Conservation (phyloP, 1,140 invertebrate species). For the Olivierus martensii region DNA sequence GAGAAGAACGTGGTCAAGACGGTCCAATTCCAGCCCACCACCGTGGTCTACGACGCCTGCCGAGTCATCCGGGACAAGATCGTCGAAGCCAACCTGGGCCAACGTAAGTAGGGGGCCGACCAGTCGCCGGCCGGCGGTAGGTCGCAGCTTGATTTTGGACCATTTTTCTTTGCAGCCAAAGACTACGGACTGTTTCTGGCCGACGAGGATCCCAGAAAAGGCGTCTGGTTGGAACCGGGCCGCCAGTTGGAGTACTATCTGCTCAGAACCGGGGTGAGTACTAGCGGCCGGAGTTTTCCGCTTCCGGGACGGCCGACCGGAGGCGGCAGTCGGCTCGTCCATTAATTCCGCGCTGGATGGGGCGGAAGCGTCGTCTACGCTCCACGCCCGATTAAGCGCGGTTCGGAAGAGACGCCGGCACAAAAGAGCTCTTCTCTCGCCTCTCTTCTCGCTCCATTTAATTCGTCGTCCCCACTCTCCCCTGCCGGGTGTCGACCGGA, state of each 20-base stretch:
- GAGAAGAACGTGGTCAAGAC: slow-evolving; percentile 90
- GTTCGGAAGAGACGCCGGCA: no score
- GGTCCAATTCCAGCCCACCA: slow-evolving; percentile 92
- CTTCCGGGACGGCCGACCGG: no score
- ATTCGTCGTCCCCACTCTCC: no score
- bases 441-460: no score
- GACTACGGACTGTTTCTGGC: slow-evolving; percentile 94
- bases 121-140: no score
- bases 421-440: no score
- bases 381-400: no score
- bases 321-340: no score
- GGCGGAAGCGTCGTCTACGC: no score
- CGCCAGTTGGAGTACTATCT: slow-evolving; percentile 93
- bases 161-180: slow-evolving; percentile 50
- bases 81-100: slow-evolving; percentile 62
- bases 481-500: no score
- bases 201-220: slow-evolving; percentile 91
- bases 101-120: slow-evolving; percentile 11
- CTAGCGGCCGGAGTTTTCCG: neutral
- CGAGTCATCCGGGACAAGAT: slow-evolving; percentile 89
- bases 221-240: slow-evolving; percentile 91
- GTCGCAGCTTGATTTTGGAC: no score
- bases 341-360: no score
- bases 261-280: slow-evolving; percentile 64
- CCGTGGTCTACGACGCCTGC: slow-evolving; percentile 82